Conservation (phyloP, 2,888 invertebrate genomes). For the Sisyra terminalis region DNA sequence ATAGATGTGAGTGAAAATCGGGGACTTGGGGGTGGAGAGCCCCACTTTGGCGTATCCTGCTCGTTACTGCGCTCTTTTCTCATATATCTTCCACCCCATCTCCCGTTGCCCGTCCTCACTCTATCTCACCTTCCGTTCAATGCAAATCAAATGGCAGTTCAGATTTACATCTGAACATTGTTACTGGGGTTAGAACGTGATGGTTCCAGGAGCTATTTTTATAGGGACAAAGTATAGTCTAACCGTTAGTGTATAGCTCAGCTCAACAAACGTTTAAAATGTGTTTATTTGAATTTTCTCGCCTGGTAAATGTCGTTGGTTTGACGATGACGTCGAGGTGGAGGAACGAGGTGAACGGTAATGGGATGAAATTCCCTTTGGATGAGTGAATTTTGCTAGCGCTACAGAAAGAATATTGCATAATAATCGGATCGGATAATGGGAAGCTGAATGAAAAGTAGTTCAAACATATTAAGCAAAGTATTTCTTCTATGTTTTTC, state of each 20-base stretch:
- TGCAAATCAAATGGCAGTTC: slow-evolving; percentile 26
- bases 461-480: too few relatives aligned
- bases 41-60: neutral
- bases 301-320: slow-evolving; percentile 11
- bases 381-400: too few relatives aligned
- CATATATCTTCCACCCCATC: neutral
- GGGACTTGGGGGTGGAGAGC: too few relatives aligned
- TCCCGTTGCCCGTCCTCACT: neutral
- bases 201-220: slow-evolving; percentile 12
- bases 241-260: slow-evolving; percentile 16
- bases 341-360: slow-evolving; percentile 10
- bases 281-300: slow-evolving; percentile 25
- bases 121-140: slow-evolving; percentile 21
- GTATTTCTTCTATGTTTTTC: too few relatives aligned
- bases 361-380: slow-evolving; percentile 8
- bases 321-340: neutral
- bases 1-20: too few relatives aligned
- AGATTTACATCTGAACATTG: slow-evolving; percentile 20
- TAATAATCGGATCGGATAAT: too few relatives aligned
- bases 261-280: slow-evolving; percentile 22
- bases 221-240: slow-evolving; percentile 9
- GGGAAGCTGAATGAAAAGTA: too few relatives aligned
- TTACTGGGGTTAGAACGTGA: slow-evolving; percentile 17
- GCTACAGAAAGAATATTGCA: too few relatives aligned
- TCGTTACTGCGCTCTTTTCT: too few relatives aligned